Evolutionary conservation across 2,113 vertebrate genomes (phyloP).

Genomic region (Setophaga coronata): DNA sequence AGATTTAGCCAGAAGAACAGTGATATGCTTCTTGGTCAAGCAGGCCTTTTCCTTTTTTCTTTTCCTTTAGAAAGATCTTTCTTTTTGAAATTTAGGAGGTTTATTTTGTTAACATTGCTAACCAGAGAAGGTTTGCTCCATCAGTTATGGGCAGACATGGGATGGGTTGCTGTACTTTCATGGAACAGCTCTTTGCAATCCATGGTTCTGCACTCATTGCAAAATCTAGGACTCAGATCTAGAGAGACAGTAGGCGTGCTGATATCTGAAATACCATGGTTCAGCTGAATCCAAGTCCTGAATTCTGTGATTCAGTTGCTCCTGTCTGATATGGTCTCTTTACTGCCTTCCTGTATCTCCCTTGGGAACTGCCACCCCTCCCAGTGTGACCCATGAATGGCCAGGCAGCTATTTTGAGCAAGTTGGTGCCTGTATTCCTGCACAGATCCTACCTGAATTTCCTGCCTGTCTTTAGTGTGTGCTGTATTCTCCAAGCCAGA

Average conservation of each 20-base stretch:
- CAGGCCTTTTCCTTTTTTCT: neutral
- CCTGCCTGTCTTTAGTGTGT: neutral
- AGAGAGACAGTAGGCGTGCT: neutral
- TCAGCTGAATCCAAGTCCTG: neutral
- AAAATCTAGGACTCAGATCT: neutral
- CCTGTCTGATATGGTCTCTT: neutral
- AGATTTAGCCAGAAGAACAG: neutral
- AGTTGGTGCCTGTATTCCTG: neutral
- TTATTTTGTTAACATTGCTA: neutral
- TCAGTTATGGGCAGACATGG: fast-evolving
- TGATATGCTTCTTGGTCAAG: neutral
- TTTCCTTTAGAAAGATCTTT: neutral
- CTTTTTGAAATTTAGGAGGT: neutral
- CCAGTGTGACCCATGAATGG: neutral
- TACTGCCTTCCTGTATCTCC: neutral
- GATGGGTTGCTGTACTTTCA: fast-evolving
- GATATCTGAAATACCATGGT: neutral
- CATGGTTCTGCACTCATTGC: neutral
- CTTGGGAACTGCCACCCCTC: neutral
- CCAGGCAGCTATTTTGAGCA: neutral
- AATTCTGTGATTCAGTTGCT: neutral
- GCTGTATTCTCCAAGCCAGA: neutral
- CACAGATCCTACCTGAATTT: neutral
- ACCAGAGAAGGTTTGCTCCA: neutral
- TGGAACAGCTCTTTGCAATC: neutral